phyloP scores from a whole-genome alignment of 2,888 invertebrate species.

The Cerastis leucographa region DNA sequence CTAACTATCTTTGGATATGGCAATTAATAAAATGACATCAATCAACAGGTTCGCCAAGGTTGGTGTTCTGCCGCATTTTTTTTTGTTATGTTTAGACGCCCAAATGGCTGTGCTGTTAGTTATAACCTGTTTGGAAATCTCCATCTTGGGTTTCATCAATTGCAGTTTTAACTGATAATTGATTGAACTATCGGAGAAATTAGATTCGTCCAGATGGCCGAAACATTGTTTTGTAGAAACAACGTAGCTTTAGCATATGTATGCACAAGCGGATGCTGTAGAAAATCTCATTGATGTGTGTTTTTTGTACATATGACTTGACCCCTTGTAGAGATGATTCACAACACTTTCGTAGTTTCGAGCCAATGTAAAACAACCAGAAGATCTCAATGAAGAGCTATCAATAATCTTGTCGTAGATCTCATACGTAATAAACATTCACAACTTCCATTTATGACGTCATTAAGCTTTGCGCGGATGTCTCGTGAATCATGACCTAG shows the following conservation, averaged over 20 bases:
- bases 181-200: not conserved
- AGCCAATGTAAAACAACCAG: constrained; percentile 7
- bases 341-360: constrained; percentile 24
- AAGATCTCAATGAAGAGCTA: constrained; percentile 7
- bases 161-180: not conserved
- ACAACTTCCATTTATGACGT: constrained; percentile 49
- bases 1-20: constrained; percentile 44
- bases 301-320: not conserved
- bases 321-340: constrained; percentile 17
- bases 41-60: constrained; percentile 64
- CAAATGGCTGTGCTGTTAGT: constrained; percentile 29
- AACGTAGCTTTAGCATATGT: not conserved
- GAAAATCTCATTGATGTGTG: not conserved
- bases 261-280: not conserved
- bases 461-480: constrained; percentile 46
- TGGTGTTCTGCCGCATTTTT: constrained; percentile 24
- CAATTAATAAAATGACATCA: constrained; percentile 62
- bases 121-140: constrained; percentile 47
- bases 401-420: constrained; percentile 33
- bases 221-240: not conserved
- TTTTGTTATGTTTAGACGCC: constrained; percentile 58
- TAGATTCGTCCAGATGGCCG: not conserved
- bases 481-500: constrained; percentile 62
- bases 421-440: constrained; percentile 28
- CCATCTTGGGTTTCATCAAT: constrained; percentile 23